Evolutionary conservation across 2,113 vertebrate species (phyloP), one percentile per base, ranked within the genome.

Genomic region (Ceyx margarethae): DNA sequence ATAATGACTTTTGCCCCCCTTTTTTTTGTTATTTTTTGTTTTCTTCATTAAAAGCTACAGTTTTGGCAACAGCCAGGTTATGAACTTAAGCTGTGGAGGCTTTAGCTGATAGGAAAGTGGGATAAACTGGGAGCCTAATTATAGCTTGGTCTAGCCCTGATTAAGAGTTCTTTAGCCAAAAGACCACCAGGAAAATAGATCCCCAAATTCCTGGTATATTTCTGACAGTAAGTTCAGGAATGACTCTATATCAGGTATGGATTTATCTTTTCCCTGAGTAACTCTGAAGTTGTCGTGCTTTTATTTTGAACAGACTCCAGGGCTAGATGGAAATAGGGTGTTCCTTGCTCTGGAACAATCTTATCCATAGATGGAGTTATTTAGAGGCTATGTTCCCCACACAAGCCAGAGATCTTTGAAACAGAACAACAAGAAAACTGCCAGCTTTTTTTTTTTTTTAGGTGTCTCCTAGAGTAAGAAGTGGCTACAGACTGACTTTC

Each of bases 341-440:
- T 91, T 93, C 84, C 48, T 77, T 90, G 64, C 71, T 90, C 18
- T 15, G 60, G 60, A 87, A 43, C 85, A 57, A 40, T 43, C 1
- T 1, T 75, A 45, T 78, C 93, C 88, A 45, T 94, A 94, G 76
- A 94, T 87, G 91, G 91, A 88, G 8, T 90, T 93, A 90, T 53
- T 90, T 88, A 22, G 23, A 91, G 40, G 29, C 76, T 88, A 31
- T 26, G 71, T 89, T 67, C 25, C 66, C 22, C 35, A 33, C 21
- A 14, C 10, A 57, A 90, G 25, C 19, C 15, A 56, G 40, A 67
- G 22, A 22, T 60, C 71, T 89, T 80, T 71, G 58, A 80, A 91
- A 35, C 9, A 10, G 6, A 73, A 43, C 37, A 65, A 40, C 35
- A 82, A 64, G 68, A 90, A 76, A 11, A 2, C 5, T 75, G 35